Evolutionary conservation across 2,888 invertebrate genomes (phyloP), one percentile per base, ranked within the genome.

Genomic region (Diabrotica balteata): DNA sequence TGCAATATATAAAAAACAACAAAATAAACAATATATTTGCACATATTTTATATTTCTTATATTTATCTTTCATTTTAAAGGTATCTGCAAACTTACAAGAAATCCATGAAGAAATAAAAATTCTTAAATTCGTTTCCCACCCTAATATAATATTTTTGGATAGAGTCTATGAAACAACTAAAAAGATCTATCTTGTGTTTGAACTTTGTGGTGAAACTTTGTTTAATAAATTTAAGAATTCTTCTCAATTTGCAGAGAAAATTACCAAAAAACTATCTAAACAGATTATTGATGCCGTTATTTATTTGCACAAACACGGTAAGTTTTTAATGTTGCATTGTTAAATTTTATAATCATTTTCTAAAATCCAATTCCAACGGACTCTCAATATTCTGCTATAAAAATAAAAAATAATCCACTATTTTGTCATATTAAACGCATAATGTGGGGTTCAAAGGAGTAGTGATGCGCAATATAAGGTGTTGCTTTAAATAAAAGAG

Each of bases 81-180:
- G 65, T 60, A n/a, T 8, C 50, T 46, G 57, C 45, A 7, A 47
- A 68, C 22, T 46, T 77, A 11, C 54, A 67, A 46, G 72, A 74
- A 68, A 64, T 88, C 54, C 83, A 87, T 68, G 78, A 85, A 67
- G 88, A 88, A 80, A 87, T 88, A 54, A 81, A 83, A 67, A 87
- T 88, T 69, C 79, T 88, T 71, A 87, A 87, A 79, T 79, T 84
- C 72, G 87, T 88, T n/a, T 79, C 84, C 52, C 88, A 88, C 79
- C 86, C 86, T 10, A 86, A 88, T 76, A 87, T 88, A 63, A 87
- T 88, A 68, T 80, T 81, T 69, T 79, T 88, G 54, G 84, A 87
- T 70, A 86, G 85, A 79, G 85, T 88, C 7, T 85, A 85, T 71
- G 88, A 88, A 78, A 86, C 87, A 2, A 76, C 84, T 8, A 85